Evolutionary conservation across 92 coral and sea anemone genomes (phyloP).

Genomic region (Phymanthus crucifer): DNA sequence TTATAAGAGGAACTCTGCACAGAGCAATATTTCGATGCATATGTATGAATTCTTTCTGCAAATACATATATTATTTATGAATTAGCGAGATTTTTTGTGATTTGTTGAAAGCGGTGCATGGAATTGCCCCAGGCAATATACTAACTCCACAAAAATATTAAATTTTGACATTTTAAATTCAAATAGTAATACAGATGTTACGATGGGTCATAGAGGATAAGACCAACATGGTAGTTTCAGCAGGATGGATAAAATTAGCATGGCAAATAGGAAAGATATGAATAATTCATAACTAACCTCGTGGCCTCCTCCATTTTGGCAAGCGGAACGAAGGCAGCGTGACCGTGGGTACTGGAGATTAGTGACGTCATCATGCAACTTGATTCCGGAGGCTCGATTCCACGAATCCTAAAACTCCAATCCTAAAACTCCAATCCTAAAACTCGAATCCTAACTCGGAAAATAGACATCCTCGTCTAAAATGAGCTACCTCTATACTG

Average conservation of each 20-base stretch:
- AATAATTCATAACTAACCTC: not conserved
- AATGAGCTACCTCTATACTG: no score
- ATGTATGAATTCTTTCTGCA: no score
- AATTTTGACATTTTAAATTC: no score
- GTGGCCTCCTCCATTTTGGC: not conserved
- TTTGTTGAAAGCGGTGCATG: no score
- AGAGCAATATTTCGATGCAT: constrained; percentile 44
- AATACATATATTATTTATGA: no score
- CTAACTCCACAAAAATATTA: no score
- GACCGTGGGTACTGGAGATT: not conserved
- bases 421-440: not conserved
- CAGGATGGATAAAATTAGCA: not conserved
- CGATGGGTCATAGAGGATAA: not conserved
- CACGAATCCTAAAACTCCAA: not conserved
- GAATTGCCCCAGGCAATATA: no score
- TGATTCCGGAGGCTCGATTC: no score
- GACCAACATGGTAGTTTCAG: not conserved
- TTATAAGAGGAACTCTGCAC: constrained; percentile 48
- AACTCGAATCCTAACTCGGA: no score
- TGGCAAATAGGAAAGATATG: not conserved
- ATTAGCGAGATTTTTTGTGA: no score
- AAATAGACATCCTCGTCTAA: not conserved
- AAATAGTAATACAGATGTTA: not conserved
- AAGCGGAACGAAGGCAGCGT: not conserved
- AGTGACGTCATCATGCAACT: not conserved